phyloP scores from a whole-genome alignment of 2,888 invertebrate genomes.

The Ryuthela nishihirai region DNA sequence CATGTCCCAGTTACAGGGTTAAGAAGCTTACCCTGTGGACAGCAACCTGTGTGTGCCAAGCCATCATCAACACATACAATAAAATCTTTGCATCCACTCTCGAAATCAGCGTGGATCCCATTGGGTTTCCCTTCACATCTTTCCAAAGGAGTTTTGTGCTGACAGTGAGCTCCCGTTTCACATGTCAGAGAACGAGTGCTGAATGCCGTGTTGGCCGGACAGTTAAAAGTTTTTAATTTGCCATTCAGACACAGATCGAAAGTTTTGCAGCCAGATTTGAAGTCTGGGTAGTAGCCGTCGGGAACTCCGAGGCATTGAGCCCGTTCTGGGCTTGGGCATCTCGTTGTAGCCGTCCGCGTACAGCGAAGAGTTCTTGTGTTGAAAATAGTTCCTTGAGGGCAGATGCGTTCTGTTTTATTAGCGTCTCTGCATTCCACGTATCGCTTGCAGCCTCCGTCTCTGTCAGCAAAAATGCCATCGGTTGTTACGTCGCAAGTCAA shows the following conservation, averaged over 20 bases:
- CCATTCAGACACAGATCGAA: slow-evolving; percentile 39
- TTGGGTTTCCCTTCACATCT: slow-evolving; percentile 25
- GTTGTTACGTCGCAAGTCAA: slow-evolving; percentile 33
- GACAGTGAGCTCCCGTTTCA: slow-evolving; percentile 17
- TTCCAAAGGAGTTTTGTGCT: slow-evolving; percentile 3
- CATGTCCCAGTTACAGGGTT: slow-evolving; percentile 28
- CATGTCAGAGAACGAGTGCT: slow-evolving; percentile 27
- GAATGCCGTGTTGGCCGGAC: slow-evolving; percentile 31
- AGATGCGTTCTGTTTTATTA: slow-evolving; percentile 31
- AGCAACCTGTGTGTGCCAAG: slow-evolving; percentile 27
- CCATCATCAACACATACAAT: slow-evolving; percentile 25
- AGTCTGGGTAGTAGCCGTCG: slow-evolving; percentile 41
- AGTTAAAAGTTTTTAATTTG: slow-evolving; percentile 27
- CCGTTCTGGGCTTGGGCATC: slow-evolving; percentile 24
- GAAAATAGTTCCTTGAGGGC: slow-evolving; percentile 37
- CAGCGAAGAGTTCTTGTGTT: slow-evolving; percentile 34
- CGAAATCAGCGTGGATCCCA: slow-evolving; percentile 33
- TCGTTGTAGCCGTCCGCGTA: slow-evolving; percentile 18
- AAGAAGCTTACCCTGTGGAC: slow-evolving; percentile 27
- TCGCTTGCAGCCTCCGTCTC: slow-evolving; percentile 28
- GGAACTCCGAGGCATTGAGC: slow-evolving; percentile 35
- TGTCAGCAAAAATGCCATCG: slow-evolving; percentile 39
- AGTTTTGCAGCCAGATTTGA: slow-evolving; percentile 22
- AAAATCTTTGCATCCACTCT: slow-evolving; percentile 29
- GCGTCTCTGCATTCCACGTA: slow-evolving; percentile 36